A percentile compares a stretch with the other conserved stretches of the same genome.
These are phyloP conservation scores for Epinotia bilunana DNA, from an alignment of 2,888 invertebrate genomes.

Conservation along the genomic window DNA sequence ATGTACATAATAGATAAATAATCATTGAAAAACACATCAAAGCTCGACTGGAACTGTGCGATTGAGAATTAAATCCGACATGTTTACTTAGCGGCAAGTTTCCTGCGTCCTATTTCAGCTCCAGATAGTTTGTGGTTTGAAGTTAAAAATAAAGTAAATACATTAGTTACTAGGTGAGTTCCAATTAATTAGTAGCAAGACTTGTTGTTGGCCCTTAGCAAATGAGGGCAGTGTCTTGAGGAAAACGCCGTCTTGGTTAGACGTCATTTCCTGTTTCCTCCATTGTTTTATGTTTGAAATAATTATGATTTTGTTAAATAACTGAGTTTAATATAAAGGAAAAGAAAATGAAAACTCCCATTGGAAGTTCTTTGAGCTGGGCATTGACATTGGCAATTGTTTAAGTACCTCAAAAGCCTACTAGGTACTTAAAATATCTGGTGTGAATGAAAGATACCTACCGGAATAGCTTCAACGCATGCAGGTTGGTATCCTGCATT, in stretches of 20 bases:
- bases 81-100: slow-evolving; percentile 11
- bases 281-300: slow-evolving; percentile 30
- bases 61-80: slow-evolving; percentile 3
- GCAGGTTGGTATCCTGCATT: too few relatives aligned
- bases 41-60: neutral
- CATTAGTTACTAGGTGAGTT: neutral
- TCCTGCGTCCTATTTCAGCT: slow-evolving; percentile 9
- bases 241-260: slow-evolving; percentile 34
- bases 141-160: neutral
- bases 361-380: neutral
- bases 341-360: neutral
- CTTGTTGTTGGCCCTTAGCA: neutral
- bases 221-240: slow-evolving; percentile 14
- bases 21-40: neutral
- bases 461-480: too few relatives aligned
- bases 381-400: neutral
- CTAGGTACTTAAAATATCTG: too few relatives aligned
- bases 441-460: too few relatives aligned
- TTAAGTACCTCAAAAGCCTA: neutral
- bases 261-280: slow-evolving; percentile 35
- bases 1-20: neutral
- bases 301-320: slow-evolving; percentile 23
- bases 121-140: slow-evolving; percentile 18
- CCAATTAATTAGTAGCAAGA: neutral
- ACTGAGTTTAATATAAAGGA: slow-evolving; percentile 1